phyloP scores from a whole-genome alignment of 2,797 vertebrate species.

The Telmatherina bonti region DNA sequence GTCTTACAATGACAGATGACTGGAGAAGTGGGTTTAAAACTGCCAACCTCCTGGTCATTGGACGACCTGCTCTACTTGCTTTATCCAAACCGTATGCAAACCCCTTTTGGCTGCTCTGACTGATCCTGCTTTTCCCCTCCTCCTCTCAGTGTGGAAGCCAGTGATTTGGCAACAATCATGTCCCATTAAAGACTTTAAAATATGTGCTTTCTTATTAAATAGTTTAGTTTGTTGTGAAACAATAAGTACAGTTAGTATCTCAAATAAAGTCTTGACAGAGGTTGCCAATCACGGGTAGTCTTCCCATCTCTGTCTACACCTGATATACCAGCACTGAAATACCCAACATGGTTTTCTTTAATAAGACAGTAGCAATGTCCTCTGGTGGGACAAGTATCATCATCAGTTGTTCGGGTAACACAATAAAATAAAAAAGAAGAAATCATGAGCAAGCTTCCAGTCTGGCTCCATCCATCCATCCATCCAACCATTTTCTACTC shows the following conservation, averaged over 20 bases:
- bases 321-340: conserved; percentile 14
- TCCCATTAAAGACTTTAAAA: conserved; percentile 19
- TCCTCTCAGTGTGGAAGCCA: conserved; percentile 41
- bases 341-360: conserved; percentile 9
- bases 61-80: no score
- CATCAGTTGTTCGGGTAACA: neutral
- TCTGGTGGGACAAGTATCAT: conserved; percentile 1
- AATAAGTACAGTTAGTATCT: neutral
- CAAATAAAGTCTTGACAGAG: conserved; percentile 16
- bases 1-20: no score
- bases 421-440: no score
- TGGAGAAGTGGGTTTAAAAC: no score
- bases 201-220: no score
- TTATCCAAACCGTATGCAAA: conserved; percentile 44
- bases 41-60: no score
- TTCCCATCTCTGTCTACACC: neutral
- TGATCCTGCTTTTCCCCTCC: conserved; percentile 43
- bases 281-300: conserved; percentile 65
- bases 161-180: conserved; percentile 66
- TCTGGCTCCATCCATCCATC: no score
- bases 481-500: no score
- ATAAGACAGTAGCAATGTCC: neutral
- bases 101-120: conserved; percentile 45
- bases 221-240: neutral
- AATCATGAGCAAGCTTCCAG: no score